Base-by-base conservation (phyloP, 1,140 invertebrate genomes). In the Diabrotica undecimpunctata region DNA sequence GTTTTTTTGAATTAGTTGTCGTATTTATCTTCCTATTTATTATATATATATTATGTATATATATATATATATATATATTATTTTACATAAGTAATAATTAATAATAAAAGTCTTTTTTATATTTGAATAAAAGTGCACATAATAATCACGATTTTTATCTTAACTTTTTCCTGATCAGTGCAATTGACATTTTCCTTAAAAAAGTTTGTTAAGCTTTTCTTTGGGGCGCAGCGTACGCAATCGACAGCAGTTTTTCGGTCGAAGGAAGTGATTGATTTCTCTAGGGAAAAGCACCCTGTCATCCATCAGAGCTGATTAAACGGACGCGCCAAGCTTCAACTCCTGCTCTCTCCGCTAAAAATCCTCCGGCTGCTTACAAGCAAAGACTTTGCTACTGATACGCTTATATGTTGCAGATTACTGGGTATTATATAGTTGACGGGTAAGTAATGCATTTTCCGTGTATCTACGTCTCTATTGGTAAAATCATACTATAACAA, bases 261-360 rank as follows among this genome's bases (percentile, higher is more conserved):
- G 65, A 65, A 37, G 62, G 69, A 69, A 72, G 72, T 74, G 74
- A 75, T 75, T 75, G 74, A 75, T 75, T 74, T 75, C 74, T 72
- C 70, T 37, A 55, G 74, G 71, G 74, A 72, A 60, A 65, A 54
- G 64, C 70, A 61, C 73, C 73, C 70, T 70, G 58, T 65, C 57
- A 74, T 74, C 71, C 73, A 74, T 74, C 72, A 75, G 71, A 59
- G 51, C 70, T 75, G 74, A 75, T 75, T 75, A 75, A 75, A 75
- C 69, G 68, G 41, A 66, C 68, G 61, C 66, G 62, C 25, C 25
- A 25, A 55, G 66, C 65, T 71, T 60, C 66, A 65, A 66, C 66
- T 72, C 62, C 61, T 65, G 67, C 65, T 46, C 41, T n/a, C n/a
- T 8, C 41, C 41, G 41, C 41, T 46, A n/a, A 46, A 46, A 46